Evolutionary conservation across 1,140 invertebrate species (phyloP), one percentile per base, ranked within the genome.

Genomic region (Pseudachorutes palmiensis): DNA sequence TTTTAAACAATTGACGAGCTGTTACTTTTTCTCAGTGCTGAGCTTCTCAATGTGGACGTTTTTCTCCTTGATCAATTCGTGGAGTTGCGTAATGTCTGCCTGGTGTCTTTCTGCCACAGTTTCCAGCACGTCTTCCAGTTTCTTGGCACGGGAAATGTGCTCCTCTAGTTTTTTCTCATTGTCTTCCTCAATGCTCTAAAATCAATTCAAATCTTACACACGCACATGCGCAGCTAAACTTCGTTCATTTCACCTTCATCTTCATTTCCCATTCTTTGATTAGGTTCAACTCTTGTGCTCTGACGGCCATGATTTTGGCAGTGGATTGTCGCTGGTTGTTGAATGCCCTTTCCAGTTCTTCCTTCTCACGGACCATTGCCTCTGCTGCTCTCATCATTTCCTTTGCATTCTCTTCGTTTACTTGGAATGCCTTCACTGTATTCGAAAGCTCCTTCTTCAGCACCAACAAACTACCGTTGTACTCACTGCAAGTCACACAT

Each of bases 301-400:
- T 26, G 29, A 70, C 16, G 24, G 9, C 29, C 57, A 73, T 67
- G 31, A 73, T 61, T 59, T 69, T 55, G 5, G 66, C 64, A 48
- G 70, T 70, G 16, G 70, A 26, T 28, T 36, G 2, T 33, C 32
- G 49, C 33, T 73, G 72, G 14, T 73, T 66, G 16, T 51, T 5
- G 1, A 70, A 59, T n/a, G 65, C 48, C n/a, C 63, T 55, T 45
- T 65, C 62, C 2, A 83, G 72, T 48, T 75, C 77, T 70, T 85
- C 83, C 64, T 83, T 82, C 67, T 84, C 81, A 1, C 68, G 69
- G 1, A 84, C 78, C n/a, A 85, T 75, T 69, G 83, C 79, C 70
- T 82, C 78, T 30, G 82, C 81, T 72, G 83, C 82, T 24, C 72
- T 74, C 74, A 82, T 82, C 1, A 81, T 81, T 73, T 84, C 83